Evolutionary conservation across 2,113 vertebrate species (phyloP).

Genomic region (Propithecus coquereli): DNA sequence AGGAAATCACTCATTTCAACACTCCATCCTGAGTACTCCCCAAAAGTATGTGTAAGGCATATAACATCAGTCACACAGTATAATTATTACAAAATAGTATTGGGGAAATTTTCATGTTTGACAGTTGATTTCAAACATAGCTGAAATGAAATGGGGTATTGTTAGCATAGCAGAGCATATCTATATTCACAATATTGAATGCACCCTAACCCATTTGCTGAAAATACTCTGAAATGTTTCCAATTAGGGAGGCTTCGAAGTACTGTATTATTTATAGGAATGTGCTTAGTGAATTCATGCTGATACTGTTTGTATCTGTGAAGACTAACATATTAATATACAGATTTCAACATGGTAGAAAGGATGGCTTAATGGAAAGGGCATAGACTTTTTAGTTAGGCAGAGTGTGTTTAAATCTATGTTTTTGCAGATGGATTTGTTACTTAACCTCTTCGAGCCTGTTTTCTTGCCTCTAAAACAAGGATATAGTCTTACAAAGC

Average conservation of each 20-base stretch:
- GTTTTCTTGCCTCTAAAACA: not conserved
- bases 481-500: not conserved
- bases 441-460: not conserved
- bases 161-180: not conserved
- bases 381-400: not conserved
- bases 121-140: not conserved
- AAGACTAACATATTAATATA: not conserved
- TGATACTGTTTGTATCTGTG: slow-evolving; percentile 19
- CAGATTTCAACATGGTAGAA: not conserved
- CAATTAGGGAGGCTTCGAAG: not conserved
- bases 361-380: not conserved
- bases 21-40: not conserved
- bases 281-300: not conserved
- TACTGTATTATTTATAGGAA: not conserved
- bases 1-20: not conserved
- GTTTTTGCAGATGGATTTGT: not conserved
- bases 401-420: not conserved
- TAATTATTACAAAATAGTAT: not conserved
- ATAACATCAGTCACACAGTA: not conserved
- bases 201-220: not conserved
- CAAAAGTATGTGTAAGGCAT: not conserved
- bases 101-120: not conserved
- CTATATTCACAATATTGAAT: not conserved
- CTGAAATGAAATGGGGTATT: not conserved
- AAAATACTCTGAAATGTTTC: slow-evolving; percentile 17